phyloP scores from a whole-genome alignment of 2,888 invertebrate genomes.

The Lordiphosa andalusiaca region DNA sequence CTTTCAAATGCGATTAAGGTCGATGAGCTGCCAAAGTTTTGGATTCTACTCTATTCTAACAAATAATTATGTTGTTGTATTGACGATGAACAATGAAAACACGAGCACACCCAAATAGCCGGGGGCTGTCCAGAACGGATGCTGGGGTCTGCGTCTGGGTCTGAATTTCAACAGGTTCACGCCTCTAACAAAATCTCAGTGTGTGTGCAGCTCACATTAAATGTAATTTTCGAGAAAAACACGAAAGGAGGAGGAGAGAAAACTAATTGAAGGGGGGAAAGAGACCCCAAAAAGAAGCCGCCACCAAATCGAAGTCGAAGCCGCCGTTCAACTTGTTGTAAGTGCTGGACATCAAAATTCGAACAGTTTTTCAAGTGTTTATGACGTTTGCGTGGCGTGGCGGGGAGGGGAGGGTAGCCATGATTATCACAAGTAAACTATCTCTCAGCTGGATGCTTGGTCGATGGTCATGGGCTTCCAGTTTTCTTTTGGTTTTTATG shows the following conservation, averaged over 20 bases:
- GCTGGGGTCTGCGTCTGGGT: constrained; percentile 28
- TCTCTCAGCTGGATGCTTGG: constrained; percentile 49
- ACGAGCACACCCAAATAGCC: constrained; percentile 35
- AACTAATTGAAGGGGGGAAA: constrained; percentile 32
- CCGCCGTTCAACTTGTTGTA: constrained; percentile 43
- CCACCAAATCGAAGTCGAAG: constrained; percentile 22
- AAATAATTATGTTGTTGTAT: constrained; percentile 47
- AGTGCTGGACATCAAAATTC: constrained; percentile 65
- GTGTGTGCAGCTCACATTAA: constrained; percentile 54
- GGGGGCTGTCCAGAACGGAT: constrained; percentile 37
- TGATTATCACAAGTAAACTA: constrained; percentile 71
- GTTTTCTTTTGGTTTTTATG: constrained; percentile 50
- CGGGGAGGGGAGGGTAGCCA: neutral
- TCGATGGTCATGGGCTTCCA: constrained; percentile 22
- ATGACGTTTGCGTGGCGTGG: constrained; percentile 36
- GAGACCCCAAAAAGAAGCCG: constrained; percentile 40
- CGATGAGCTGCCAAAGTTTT: constrained; percentile 37
- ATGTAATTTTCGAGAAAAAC: constrained; percentile 55
- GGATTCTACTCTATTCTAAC: constrained; percentile 46
- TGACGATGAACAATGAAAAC: constrained; percentile 25
- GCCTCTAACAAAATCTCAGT: constrained; percentile 65
- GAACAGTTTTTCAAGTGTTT: constrained; percentile 73
- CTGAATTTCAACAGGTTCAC: constrained; percentile 77
- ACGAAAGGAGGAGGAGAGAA: constrained; percentile 11
- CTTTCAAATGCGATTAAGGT: constrained; percentile 72